These are phyloP conservation scores for Galeopsomyia nigrocyanea DNA, from an alignment of 2,888 invertebrate genomes.

Conservation along the genomic window DNA sequence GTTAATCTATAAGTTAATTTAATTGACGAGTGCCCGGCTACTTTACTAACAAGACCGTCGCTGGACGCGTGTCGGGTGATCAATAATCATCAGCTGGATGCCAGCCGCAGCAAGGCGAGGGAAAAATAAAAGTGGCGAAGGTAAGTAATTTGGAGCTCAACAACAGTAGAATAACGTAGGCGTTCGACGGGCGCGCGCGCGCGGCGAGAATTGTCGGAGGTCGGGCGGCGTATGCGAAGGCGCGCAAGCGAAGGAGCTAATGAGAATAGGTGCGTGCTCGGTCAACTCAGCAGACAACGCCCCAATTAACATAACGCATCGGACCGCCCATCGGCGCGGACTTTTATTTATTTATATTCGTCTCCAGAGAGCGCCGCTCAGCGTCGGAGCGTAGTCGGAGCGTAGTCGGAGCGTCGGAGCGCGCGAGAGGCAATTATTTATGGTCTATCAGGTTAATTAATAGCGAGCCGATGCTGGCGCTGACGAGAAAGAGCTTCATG, in stretches of 20 bases:
- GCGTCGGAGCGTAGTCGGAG: conserved; percentile 47
- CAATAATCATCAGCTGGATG: too few species aligned
- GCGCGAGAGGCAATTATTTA: conserved; percentile 59
- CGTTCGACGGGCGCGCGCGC: too few species aligned
- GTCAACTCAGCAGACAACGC: conserved; percentile 64
- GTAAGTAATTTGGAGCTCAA: too few species aligned
- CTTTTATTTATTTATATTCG: conserved; percentile 69
- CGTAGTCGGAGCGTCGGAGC: conserved; percentile 34
- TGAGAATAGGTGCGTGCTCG: conserved; percentile 66
- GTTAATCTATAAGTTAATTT: too few species aligned
- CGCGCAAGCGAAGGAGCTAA: conserved; percentile 54
- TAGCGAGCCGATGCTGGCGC: conserved; percentile 57
- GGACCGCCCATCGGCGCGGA: conserved; percentile 52
- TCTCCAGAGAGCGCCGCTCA: conserved; percentile 54
- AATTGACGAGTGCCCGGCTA: too few species aligned
- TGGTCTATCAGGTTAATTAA: conserved; percentile 67
- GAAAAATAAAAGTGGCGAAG: too few species aligned
- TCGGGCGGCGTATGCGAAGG: conserved; percentile 22
- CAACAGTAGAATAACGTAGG: too few species aligned
- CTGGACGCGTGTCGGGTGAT: too few species aligned
- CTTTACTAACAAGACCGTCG: too few species aligned
- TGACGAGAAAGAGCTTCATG: neutral
- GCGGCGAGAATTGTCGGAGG: conserved; percentile 12
- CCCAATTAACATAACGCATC: conserved; percentile 69
- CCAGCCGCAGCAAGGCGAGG: too few species aligned